These are phyloP conservation scores for Merluccius polli DNA, from an alignment of 2,797 vertebrate genomes.

Conservation along the genomic window DNA sequence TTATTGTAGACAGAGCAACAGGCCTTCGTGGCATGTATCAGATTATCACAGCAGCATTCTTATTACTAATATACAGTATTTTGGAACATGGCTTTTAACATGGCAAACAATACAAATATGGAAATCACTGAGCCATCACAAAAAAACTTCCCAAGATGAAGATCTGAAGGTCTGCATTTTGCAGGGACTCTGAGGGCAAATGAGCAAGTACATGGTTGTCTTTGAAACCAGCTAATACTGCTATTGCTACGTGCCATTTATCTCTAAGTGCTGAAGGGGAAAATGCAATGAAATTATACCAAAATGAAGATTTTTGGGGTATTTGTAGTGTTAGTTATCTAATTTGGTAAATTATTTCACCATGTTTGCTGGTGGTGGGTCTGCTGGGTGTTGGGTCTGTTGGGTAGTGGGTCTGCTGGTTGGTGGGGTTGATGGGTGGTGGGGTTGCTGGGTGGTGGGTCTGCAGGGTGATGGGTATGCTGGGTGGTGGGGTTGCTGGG, in stretches of 20 bases:
- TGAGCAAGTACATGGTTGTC: neutral
- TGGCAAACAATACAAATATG: neutral
- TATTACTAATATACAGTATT: neutral
- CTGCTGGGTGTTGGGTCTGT: neutral
- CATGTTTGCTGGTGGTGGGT: neutral
- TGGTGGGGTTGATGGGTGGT: too few species aligned
- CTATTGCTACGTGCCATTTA: neutral
- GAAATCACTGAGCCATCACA: neutral
- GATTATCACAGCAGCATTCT: neutral
- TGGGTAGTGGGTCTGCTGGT: neutral
- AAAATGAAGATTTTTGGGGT: neutral
- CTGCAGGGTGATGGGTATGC: too few species aligned
- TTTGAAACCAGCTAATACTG: neutral
- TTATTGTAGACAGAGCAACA: too few species aligned
- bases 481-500: too few species aligned
- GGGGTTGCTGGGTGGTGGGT: too few species aligned
- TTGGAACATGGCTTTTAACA: neutral
- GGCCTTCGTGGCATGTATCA: neutral
- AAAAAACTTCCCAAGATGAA: neutral
- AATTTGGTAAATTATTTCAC: neutral
- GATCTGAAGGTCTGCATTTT: neutral
- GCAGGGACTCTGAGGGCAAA: neutral
- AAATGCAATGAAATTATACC: neutral
- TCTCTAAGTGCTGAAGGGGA: neutral
- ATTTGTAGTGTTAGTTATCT: neutral